Evolutionary conservation across 2,888 invertebrate genomes (phyloP).

Genomic region (Nomada fabriciana): DNA sequence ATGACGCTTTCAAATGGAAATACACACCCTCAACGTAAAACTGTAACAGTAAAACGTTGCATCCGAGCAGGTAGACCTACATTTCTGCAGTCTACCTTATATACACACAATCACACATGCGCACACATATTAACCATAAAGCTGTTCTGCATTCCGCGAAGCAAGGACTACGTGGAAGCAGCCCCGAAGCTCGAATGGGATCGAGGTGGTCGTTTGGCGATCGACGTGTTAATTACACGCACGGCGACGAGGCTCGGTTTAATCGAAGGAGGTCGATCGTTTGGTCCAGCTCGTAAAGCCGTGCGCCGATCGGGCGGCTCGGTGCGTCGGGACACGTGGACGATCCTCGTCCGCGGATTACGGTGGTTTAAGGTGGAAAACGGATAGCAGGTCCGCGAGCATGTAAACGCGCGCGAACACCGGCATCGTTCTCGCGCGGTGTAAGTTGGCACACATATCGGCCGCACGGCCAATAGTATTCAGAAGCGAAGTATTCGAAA

Average conservation of each 20-base stretch:
- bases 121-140: too few species aligned
- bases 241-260: slow-evolving; percentile 52
- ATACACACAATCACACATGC: too few species aligned
- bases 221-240: slow-evolving; percentile 71
- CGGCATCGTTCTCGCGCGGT: neutral
- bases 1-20: too few species aligned
- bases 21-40: too few species aligned
- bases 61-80: too few species aligned
- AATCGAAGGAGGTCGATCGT: slow-evolving; percentile 72
- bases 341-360: slow-evolving; percentile 48
- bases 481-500: slow-evolving; percentile 68
- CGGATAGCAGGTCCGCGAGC: slow-evolving; percentile 33
- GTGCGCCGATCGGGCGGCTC: slow-evolving; percentile 13
- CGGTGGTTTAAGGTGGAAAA: slow-evolving; percentile 47
- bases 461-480: slow-evolving; percentile 59
- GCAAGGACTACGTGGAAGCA: slow-evolving; percentile 1
- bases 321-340: slow-evolving; percentile 26
- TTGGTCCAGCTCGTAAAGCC: slow-evolving; percentile 60
- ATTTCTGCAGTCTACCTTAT: too few species aligned
- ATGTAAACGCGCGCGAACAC: slow-evolving; percentile 19
- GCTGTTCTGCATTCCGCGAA: slow-evolving; percentile 12
- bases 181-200: slow-evolving; percentile 10
- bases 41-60: too few species aligned
- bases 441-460: slow-evolving; percentile 50
- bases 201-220: slow-evolving; percentile 42